Conservation (phyloP, 2,113 vertebrate species). For the Boulengeromyrus knoepffleri region DNA sequence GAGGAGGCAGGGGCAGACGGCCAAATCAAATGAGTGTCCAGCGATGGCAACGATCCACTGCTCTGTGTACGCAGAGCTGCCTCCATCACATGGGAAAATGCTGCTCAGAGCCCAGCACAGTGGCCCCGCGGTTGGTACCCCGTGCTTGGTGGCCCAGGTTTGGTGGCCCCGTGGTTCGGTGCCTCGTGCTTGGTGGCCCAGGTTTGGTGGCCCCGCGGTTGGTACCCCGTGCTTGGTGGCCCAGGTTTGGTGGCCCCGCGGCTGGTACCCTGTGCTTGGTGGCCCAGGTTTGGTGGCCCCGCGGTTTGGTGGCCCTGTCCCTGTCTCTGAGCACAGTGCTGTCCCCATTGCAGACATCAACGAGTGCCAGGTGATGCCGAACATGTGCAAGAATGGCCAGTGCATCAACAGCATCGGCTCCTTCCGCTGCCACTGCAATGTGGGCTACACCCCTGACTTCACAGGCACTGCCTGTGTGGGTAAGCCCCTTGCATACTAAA, state of each 20-base stretch:
- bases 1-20: not conserved
- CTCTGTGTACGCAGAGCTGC: not conserved
- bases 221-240: not conserved
- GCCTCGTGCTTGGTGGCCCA: not conserved
- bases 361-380: slow-evolving; percentile 78
- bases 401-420: slow-evolving; percentile 90
- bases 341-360: slow-evolving; percentile 71
- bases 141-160: not conserved
- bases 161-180: no score
- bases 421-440: slow-evolving; percentile 82
- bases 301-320: not conserved
- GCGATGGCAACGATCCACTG: not conserved
- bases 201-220: no score
- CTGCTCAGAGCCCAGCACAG: not conserved
- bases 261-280: not conserved
- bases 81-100: not conserved
- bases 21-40: not conserved
- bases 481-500: slow-evolving; percentile 41
- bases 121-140: not conserved
- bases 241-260: no score
- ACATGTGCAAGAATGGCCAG: slow-evolving; percentile 77
- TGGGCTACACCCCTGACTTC: slow-evolving; percentile 73
- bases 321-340: not conserved
- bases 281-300: not conserved
- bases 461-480: slow-evolving; percentile 73